Evolutionary conservation across 1,140 invertebrate species (phyloP), one percentile per base, ranked within the genome.

Genomic region (Drosophila parvula): DNA sequence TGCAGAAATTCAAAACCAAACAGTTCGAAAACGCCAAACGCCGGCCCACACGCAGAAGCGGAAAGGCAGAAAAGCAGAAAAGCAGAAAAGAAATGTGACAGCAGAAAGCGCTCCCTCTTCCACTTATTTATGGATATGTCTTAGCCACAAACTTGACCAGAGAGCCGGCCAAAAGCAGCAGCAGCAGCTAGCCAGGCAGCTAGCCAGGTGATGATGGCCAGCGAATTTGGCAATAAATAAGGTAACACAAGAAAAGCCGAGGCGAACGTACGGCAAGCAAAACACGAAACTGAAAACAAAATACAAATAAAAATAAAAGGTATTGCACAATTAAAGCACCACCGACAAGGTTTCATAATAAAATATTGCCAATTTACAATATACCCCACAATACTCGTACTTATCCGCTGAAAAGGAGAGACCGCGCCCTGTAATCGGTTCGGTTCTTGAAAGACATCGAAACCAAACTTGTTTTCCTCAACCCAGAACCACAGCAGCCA

Each of bases 341-440:
- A 59, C 76, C 63, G 58, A 50, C 70, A 58, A 71, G 68, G 81
- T 80, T 84, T 83, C 79, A 81, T 81, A 81, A 81, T 78, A 81
- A 85, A 86, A 85, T 85, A 81, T 86, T 86, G 74, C 68, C 63
- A 80, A 80, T 85, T 85, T 81, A 81, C 79, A 84, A 81, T 85
- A 50, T n/a, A n/a, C n/a, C n/a, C 59, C 44, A 0, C 16, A 28
- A 28, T 14, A 14, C 9, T 32, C 11, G n/a, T n/a, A n/a, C 7
- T 38, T 4, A n/a, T n/a, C n/a, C 8, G 18, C 51, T 27, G 36
- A 28, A 62, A 45, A 55, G 36, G 48, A 48, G 36, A 32, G 10
- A 57, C 48, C 62, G 38, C 61, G 38, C 50, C 63, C 50, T 57
- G 64, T 70, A 70, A 70, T 69, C 74, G 62, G 40, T 75, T 57